Percentiles rank a stretch among this genome's conserved stretches.
Evolutionary conservation across 1,140 invertebrate genomes (phyloP).

Genomic region (Macrobrachium rosenbergii): DNA sequence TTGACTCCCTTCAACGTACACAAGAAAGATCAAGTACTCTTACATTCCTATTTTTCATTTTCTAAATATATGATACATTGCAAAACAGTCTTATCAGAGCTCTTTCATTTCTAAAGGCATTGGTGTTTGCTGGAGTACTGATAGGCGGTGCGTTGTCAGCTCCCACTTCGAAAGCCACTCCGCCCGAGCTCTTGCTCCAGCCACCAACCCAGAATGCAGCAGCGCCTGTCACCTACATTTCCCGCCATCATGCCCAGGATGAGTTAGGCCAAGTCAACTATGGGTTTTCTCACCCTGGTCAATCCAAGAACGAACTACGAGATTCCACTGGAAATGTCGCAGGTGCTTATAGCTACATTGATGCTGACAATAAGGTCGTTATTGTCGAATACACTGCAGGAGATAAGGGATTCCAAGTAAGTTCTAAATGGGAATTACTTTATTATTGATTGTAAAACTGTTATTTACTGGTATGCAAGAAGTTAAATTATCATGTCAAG

Average conservation of each 20-base stretch:
- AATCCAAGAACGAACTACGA: slow-evolving; percentile 38
- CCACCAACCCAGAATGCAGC: too few relatives aligned
- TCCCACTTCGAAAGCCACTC: background rate
- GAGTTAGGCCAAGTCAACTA: slow-evolving; percentile 47
- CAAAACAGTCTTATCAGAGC: background rate
- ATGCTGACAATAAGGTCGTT: slow-evolving; percentile 73
- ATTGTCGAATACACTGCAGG: slow-evolving; percentile 73
- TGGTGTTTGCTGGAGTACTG: background rate
- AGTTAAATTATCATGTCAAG: too few relatives aligned
- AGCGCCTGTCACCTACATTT: background rate
- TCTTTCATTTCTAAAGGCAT: background rate
- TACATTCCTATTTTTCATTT: too few relatives aligned
- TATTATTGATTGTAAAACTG: too few relatives aligned
- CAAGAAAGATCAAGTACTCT: too few relatives aligned
- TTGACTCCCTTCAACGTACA: too few relatives aligned
- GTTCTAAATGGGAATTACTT: too few relatives aligned
- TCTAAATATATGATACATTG: background rate
- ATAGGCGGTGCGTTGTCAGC: slow-evolving; percentile 21
- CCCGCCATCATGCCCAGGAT: slow-evolving; percentile 34
- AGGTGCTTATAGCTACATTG: slow-evolving; percentile 71
- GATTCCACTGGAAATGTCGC: slow-evolving; percentile 62
- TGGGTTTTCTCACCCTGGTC: slow-evolving; percentile 24
- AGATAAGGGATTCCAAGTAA: slow-evolving; percentile 72
- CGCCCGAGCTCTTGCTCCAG: too few relatives aligned
- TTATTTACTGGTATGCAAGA: too few relatives aligned